Conservation (phyloP, 1,140 invertebrate genomes). For the Nebria ingens region DNA sequence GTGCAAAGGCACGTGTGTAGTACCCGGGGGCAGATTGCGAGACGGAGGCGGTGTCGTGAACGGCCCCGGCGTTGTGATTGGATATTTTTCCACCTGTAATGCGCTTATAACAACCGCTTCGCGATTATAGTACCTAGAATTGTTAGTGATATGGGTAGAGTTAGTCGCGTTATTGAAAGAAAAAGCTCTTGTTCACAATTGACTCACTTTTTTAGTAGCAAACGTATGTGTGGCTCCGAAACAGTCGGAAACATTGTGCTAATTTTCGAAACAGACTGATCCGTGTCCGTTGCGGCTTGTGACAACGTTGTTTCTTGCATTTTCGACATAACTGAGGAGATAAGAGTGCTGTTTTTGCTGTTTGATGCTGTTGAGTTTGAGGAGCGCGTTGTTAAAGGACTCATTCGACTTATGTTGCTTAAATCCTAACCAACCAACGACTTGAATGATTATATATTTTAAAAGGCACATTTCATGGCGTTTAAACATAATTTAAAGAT, state of each 20-base stretch:
- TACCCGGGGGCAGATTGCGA: constrained; percentile 35
- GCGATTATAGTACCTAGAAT: constrained; percentile 74
- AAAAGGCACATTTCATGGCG: no score
- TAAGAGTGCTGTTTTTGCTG: constrained; percentile 38
- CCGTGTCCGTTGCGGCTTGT: constrained; percentile 47
- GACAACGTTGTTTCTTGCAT: constrained; percentile 57
- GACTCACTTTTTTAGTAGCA: constrained; percentile 81
- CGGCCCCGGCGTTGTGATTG: constrained; percentile 74
- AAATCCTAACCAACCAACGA: constrained; percentile 29
- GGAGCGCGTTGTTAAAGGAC: no score
- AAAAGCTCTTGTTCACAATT: neutral
- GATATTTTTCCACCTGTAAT: constrained; percentile 85
- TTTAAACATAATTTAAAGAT: no score
- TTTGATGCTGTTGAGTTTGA: constrained; percentile 34
- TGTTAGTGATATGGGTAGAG: constrained; percentile 10
- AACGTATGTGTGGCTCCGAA: constrained; percentile 74
- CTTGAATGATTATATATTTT: no score
- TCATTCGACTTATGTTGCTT: constrained; percentile 31
- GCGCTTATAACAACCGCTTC: constrained; percentile 88
- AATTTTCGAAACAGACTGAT: constrained; percentile 67
- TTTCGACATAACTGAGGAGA: constrained; percentile 41
- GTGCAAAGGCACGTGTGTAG: constrained; percentile 21
- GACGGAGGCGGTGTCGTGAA: constrained; percentile 51
- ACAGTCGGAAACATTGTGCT: constrained; percentile 87
- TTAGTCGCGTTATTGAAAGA: neutral